phyloP scores from a whole-genome alignment of 2,797 vertebrate genomes.

The Platyrinchus mystaceus region DNA sequence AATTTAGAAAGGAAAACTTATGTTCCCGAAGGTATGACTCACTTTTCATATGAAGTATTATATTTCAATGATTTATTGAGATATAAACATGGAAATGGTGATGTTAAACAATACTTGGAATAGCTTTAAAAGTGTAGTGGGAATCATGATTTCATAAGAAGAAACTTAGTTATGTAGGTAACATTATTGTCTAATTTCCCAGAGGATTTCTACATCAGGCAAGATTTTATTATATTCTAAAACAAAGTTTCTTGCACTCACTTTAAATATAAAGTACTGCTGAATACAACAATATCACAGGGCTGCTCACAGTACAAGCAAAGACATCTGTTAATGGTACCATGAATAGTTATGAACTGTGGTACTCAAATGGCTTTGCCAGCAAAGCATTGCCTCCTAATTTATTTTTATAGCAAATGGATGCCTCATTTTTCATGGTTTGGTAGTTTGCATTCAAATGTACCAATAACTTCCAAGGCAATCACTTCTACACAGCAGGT shows the following conservation, averaged over 20 bases:
- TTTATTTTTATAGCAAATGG: conserved; percentile 80
- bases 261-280: conserved; percentile 69
- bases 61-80: conserved; percentile 76
- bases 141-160: conserved; percentile 79
- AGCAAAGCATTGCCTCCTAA: conserved; percentile 74
- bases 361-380: conserved; percentile 72
- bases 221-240: conserved; percentile 76
- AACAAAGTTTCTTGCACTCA: conserved; percentile 73
- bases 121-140: conserved; percentile 76
- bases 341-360: conserved; percentile 78
- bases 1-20: conserved; percentile 74
- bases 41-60: conserved; percentile 72
- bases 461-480: conserved; percentile 73
- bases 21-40: conserved; percentile 59
- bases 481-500: conserved; percentile 65
- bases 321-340: conserved; percentile 78
- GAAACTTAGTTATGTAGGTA: conserved; percentile 81
- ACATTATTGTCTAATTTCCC: conserved; percentile 79
- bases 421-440: conserved; percentile 76
- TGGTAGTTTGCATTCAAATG: conserved; percentile 79
- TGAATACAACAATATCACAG: conserved; percentile 65
- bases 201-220: conserved; percentile 70
- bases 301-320: conserved; percentile 66
- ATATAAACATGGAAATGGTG: conserved; percentile 81
- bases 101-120: conserved; percentile 81